Evolutionary conservation across 1,140 invertebrate genomes (phyloP).

Genomic region (Drosophila nannoptera): DNA sequence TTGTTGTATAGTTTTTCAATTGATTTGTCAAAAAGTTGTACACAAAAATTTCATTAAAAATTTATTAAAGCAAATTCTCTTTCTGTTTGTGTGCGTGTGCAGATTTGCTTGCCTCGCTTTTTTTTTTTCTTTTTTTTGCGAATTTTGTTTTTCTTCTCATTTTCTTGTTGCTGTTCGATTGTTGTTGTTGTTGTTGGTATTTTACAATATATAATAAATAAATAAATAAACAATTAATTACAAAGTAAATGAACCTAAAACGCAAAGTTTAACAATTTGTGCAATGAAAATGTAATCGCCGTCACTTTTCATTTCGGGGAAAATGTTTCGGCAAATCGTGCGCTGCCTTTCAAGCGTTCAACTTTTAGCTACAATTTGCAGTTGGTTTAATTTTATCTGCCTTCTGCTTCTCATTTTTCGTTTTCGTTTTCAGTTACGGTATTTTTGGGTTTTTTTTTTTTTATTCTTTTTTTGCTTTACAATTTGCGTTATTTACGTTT

Average conservation of each 20-base stretch:
- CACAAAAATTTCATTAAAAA: slow-evolving; percentile 71
- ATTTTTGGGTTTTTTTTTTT: no score
- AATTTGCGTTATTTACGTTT: slow-evolving; percentile 71
- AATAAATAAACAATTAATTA: slow-evolving; percentile 78
- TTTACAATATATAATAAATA: slow-evolving; percentile 66
- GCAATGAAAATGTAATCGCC: slow-evolving; percentile 38
- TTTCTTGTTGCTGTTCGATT: slow-evolving; percentile 11
- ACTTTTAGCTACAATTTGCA: slow-evolving; percentile 75
- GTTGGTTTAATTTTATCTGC: slow-evolving; percentile 28
- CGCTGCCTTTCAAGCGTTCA: slow-evolving; percentile 74
- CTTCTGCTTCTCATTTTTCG: slow-evolving; percentile 16
- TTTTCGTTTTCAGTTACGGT: no score
- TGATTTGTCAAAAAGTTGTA: slow-evolving; percentile 66
- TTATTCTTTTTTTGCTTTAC: slow-evolving; percentile 29
- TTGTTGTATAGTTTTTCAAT: slow-evolving; percentile 33
- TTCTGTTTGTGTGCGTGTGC: slow-evolving; percentile 45
- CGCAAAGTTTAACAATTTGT: slow-evolving; percentile 69
- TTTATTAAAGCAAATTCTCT: slow-evolving; percentile 75
- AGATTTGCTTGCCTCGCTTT: slow-evolving; percentile 30
- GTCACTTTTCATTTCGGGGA: slow-evolving; percentile 37
- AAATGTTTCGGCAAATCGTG: slow-evolving; percentile 48
- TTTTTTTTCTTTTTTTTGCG: no score
- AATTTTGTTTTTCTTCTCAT: no score
- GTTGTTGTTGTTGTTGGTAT: slow-evolving; percentile 29
- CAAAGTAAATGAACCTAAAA: slow-evolving; percentile 74